Evolutionary conservation across 1,140 invertebrate species (phyloP), one percentile per base, ranked within the genome.

Genomic region (Chelonus insularis): DNA sequence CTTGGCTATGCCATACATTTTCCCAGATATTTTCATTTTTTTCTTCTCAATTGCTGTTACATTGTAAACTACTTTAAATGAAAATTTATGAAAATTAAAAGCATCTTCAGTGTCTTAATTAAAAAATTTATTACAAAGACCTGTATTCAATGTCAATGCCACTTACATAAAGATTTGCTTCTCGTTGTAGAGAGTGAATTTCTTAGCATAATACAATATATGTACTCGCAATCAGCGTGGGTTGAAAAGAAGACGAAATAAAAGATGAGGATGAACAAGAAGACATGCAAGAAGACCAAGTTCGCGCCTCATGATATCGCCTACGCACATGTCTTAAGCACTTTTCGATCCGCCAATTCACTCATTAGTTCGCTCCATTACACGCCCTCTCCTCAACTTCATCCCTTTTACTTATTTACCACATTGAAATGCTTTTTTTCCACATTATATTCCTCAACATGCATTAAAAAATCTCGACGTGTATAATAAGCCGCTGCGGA

Each of bases 161-260:
- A 60, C 32, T 29, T 29, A 7, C 3, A 4, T 29, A 3, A 25
- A 25, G 54, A 23, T 23, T 56, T 56, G 20, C n/a, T n/a, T n/a
- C n/a, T 39, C 36, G n/a, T 14, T n/a, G 9, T 11, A 14, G 1
- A 4, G 36, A 14, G 1, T 39, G 12, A 5, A 39, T 39, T n/a
- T 39, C 36, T 25, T 4, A 23, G 29, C 11, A 11, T 9, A 7
- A 56, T 48, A 9, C 9, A n/a, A 34, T 51, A 48, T 50, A 69
- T 73, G 70, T 72, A 70, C 65, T 57, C 48, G 64, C 70, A 72
- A 74, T 74, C 70, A 74, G 71, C 67, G 74, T 73, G 72, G 72
- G 72, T 68, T 66, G 50, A 9, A 20, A 34, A 50, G 4, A 37
- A 50, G 25, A 39, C 9, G 16, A 7, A 18, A 14, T 14, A 18